Evolutionary conservation across 2,888 invertebrate genomes (phyloP).

Genomic region (Griposia aprilina): DNA sequence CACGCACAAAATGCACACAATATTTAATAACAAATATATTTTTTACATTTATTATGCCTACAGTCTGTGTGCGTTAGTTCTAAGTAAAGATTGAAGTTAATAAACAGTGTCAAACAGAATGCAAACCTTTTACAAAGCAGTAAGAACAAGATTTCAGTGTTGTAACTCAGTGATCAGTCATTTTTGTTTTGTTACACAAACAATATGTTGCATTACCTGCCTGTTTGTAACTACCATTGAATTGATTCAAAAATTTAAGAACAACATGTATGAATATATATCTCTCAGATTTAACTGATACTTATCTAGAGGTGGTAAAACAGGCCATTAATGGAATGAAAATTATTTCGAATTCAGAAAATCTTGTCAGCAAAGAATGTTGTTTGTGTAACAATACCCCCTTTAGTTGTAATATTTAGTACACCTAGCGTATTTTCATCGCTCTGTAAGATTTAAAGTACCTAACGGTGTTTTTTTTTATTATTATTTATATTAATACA

Average conservation of each 20-base stretch:
- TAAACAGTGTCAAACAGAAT: constrained; percentile 61
- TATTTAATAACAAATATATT: constrained; percentile 16
- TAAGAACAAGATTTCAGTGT: constrained; percentile 66
- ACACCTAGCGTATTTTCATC: constrained; percentile 51
- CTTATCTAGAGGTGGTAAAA: neutral
- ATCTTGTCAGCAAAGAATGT: neutral
- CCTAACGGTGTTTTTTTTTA: constrained; percentile 27
- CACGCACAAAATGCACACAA: constrained; percentile 22
- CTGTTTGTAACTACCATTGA: neutral
- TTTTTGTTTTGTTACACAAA: constrained; percentile 39
- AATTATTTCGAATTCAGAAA: neutral
- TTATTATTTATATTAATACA: constrained; percentile 37
- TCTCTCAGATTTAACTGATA: constrained; percentile 1
- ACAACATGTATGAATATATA: neutral
- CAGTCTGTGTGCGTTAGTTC: neutral
- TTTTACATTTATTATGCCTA: neutral
- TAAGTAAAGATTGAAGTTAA: constrained; percentile 19
- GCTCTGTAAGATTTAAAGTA: constrained; percentile 60
- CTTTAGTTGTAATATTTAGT: constrained; percentile 53
- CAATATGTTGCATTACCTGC: neutral
- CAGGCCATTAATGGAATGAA: neutral
- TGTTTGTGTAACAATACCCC: constrained; percentile 36
- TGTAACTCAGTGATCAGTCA: constrained; percentile 53
- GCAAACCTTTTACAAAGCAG: constrained; percentile 46
- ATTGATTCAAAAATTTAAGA: neutral